Evolutionary conservation across 1,140 invertebrate species (phyloP).

Genomic region (Nomia melanderi): DNA sequence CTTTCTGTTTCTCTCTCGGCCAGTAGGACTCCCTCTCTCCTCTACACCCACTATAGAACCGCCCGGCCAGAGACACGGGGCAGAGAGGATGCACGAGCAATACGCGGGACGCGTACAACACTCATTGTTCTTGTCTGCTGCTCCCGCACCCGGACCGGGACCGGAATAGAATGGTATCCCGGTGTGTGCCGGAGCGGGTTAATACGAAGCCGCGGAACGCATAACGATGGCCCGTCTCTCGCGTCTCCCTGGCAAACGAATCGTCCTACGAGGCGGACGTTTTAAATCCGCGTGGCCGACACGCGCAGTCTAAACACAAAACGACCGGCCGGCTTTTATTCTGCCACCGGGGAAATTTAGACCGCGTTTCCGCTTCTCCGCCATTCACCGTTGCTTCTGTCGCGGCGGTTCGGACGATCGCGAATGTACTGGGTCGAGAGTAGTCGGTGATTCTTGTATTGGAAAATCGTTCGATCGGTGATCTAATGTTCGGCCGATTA

Average conservation of each 20-base stretch:
- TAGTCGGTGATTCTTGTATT: too few relatives aligned
- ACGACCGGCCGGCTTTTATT: slow-evolving; percentile 22
- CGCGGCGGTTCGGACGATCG: too few relatives aligned
- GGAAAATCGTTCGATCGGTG: too few relatives aligned
- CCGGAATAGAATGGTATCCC: slow-evolving; percentile 77
- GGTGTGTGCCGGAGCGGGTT: slow-evolving; percentile 42
- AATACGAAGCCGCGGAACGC: slow-evolving; percentile 53
- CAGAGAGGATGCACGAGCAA: slow-evolving; percentile 61
- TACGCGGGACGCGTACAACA: slow-evolving; percentile 69
- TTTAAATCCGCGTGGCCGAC: slow-evolving; percentile 22
- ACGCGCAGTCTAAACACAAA: slow-evolving; percentile 28
- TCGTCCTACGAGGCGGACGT: slow-evolving; percentile 26
- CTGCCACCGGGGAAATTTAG: slow-evolving; percentile 17
- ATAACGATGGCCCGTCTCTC: slow-evolving; percentile 53
- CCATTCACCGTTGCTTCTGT: neutral
- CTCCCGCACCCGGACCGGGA: slow-evolving; percentile 60
- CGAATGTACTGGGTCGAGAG: too few relatives aligned
- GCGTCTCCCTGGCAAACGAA: slow-evolving; percentile 24
- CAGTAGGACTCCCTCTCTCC: slow-evolving; percentile 11
- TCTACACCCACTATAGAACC: slow-evolving; percentile 67
- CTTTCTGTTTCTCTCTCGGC: too few relatives aligned
- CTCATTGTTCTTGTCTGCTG: slow-evolving; percentile 80
- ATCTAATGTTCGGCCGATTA: too few relatives aligned
- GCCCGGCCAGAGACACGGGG: slow-evolving; percentile 21
- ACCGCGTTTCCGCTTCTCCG: slow-evolving; percentile 7